These are phyloP conservation scores for Pristionchus japonicus DNA, from an alignment of 2,888 invertebrate species.

Conservation along the genomic window DNA sequence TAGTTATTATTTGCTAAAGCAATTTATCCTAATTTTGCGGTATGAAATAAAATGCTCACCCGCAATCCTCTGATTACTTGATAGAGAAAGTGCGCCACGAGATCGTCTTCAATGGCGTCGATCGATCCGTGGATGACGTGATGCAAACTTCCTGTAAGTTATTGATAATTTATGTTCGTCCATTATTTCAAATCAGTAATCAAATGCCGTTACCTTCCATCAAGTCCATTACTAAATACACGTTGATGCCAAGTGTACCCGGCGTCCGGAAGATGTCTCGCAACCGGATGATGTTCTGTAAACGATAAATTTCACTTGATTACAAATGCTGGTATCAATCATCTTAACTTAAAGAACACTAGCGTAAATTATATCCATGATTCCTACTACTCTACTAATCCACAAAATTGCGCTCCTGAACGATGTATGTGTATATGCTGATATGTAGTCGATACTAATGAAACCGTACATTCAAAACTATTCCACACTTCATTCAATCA, in stretches of 20 bases:
- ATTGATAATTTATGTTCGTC: not conserved
- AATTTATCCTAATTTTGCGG: too few species aligned
- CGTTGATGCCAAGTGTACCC: conserved; percentile 70
- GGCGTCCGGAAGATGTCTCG: conserved; percentile 70
- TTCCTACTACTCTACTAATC: too few species aligned
- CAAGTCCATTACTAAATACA: conserved; percentile 71
- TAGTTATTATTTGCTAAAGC: too few species aligned
- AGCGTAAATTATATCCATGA: not conserved
- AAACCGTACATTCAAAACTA: not conserved
- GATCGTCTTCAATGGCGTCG: conserved; percentile 64
- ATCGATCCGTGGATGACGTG: conserved; percentile 68
- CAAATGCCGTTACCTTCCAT: conserved; percentile 58
- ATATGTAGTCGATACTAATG: too few species aligned
- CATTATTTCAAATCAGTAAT: not conserved
- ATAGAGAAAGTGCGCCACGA: conserved; percentile 63
- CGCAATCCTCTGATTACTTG: conserved; percentile 68
- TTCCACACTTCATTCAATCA: not conserved
- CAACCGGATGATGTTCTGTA: conserved; percentile 66
- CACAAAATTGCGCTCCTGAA: too few species aligned
- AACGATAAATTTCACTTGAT: not conserved
- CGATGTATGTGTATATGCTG: too few species aligned
- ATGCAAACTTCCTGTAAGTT: conserved; percentile 63
- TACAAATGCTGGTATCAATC: not conserved
- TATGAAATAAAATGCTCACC: conserved; percentile 49
- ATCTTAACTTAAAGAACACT: too few species aligned